These are phyloP conservation scores for Buathra laborator DNA, from an alignment of 2,888 invertebrate species.

Conservation along the genomic window DNA sequence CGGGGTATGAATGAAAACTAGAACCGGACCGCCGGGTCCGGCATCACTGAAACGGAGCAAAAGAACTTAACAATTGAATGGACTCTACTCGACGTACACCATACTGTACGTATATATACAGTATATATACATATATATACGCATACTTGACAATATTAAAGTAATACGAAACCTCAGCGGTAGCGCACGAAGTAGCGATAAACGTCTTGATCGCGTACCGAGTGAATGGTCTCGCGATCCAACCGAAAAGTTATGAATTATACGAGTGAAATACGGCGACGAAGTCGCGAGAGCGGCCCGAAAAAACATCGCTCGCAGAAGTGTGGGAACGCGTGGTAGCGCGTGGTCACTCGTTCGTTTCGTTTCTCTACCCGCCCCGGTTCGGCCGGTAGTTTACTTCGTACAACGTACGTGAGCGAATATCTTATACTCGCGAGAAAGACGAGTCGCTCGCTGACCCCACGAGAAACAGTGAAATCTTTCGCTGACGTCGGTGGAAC, in stretches of 20 bases:
- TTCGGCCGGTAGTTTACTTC: background rate
- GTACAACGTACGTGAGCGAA: slow-evolving; percentile 32
- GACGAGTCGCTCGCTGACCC: slow-evolving; percentile 14
- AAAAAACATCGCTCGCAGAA: slow-evolving; percentile 38
- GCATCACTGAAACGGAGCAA: background rate
- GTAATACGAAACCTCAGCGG: slow-evolving; percentile 46
- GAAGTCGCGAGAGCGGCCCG: slow-evolving; percentile 20
- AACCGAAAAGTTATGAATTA: slow-evolving; percentile 59
- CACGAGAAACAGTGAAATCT: slow-evolving; percentile 46
- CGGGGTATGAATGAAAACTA: slow-evolving; percentile 63
- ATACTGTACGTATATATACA: background rate
- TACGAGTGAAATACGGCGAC: slow-evolving; percentile 2
- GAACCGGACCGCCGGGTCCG: slow-evolving; percentile 22
- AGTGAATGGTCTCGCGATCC: slow-evolving; percentile 38
- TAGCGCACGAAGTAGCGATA: slow-evolving; percentile 67
- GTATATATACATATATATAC: background rate
- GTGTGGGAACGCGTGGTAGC: slow-evolving; percentile 53
- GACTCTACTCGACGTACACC: slow-evolving; percentile 19
- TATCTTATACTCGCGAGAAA: slow-evolving; percentile 15
- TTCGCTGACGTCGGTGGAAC: slow-evolving; percentile 38
- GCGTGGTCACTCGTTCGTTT: slow-evolving; percentile 17
- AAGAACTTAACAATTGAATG: slow-evolving; percentile 55
- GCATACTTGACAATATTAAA: background rate
- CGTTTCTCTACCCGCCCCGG: slow-evolving; percentile 8
- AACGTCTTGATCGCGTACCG: slow-evolving; percentile 50